Percentiles rank a stretch among this genome's conserved stretches.
Evolutionary conservation across 1,140 invertebrate genomes (phyloP).

Genomic region (Helicoverpa zea): DNA sequence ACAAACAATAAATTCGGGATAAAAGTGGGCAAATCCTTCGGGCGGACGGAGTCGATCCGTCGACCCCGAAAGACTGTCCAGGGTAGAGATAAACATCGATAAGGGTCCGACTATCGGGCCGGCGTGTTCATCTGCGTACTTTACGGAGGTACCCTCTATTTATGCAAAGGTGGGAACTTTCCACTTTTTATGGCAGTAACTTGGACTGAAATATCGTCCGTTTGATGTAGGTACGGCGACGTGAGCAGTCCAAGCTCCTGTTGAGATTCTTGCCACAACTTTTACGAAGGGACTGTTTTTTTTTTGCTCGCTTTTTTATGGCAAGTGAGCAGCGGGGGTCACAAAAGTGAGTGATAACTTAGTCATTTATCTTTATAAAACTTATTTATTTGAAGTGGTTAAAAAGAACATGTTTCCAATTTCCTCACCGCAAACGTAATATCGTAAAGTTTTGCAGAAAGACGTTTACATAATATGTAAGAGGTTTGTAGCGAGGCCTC

Average conservation of each 20-base stretch:
- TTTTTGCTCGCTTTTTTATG: background rate
- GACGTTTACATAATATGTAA: background rate
- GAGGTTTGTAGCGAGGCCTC: background rate
- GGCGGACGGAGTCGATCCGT: conserved; percentile 46
- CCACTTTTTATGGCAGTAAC: conserved; percentile 44
- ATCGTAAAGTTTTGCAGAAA: background rate
- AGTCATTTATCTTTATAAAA: background rate
- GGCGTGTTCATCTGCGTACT: conserved; percentile 44
- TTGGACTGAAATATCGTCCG: conserved; percentile 45
- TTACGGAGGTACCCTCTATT: conserved; percentile 46
- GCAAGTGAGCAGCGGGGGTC: background rate
- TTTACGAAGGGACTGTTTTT: background rate
- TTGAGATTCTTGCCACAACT: conserved; percentile 28
- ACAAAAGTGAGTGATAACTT: background rate
- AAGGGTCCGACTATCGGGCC: conserved; percentile 43
- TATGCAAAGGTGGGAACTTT: conserved; percentile 48
- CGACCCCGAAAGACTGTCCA: conserved; percentile 51
- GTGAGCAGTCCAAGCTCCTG: conserved; percentile 21
- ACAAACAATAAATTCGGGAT: conserved; percentile 56
- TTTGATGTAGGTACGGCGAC: conserved; percentile 38
- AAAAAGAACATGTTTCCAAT: too few species aligned
- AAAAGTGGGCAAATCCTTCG: conserved; percentile 56
- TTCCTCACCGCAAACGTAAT: too few species aligned
- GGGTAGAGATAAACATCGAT: conserved; percentile 47
- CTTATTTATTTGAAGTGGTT: too few species aligned